These are phyloP conservation scores for Eretmocerus hayati DNA, from an alignment of 2,888 invertebrate genomes.

Conservation along the genomic window DNA sequence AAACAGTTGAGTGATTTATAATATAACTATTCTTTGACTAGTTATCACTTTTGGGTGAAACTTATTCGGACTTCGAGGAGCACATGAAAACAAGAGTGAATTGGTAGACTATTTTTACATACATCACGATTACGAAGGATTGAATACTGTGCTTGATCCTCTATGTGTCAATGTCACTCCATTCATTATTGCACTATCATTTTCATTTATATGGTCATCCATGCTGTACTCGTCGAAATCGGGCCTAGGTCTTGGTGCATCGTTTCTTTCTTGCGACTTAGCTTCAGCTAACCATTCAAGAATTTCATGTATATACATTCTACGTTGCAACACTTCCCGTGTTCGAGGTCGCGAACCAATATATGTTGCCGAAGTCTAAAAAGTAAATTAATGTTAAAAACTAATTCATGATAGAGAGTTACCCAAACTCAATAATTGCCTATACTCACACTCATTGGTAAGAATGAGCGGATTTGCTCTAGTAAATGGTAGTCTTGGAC, in stretches of 20 bases:
- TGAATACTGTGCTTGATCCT: slow-evolving; percentile 15
- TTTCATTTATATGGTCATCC: slow-evolving; percentile 26
- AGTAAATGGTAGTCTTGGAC: slow-evolving; percentile 51
- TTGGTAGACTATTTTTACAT: too few relatives aligned
- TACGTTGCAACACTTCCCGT: slow-evolving; percentile 66
- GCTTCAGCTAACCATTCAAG: slow-evolving; percentile 68
- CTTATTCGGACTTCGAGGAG: too few relatives aligned
- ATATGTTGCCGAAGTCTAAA: slow-evolving; percentile 53
- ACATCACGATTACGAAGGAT: slow-evolving; percentile 9
- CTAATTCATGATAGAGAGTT: neutral
- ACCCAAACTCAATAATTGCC: too few relatives aligned
- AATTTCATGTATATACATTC: slow-evolving; percentile 72
- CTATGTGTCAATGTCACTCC: slow-evolving; percentile 23
- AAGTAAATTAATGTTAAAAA: neutral
- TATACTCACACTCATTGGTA: slow-evolving; percentile 49
- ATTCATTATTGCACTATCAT: slow-evolving; percentile 28
- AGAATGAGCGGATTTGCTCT: slow-evolving; percentile 49
- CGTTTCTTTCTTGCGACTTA: slow-evolving; percentile 50
- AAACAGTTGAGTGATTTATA: too few relatives aligned
- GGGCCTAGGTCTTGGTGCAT: slow-evolving; percentile 12
- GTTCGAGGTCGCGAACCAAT: slow-evolving; percentile 69
- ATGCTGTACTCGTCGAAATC: slow-evolving; percentile 30
- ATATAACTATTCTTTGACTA: too few relatives aligned
- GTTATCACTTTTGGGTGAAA: too few relatives aligned
- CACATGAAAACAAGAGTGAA: too few relatives aligned